A percentile compares a stretch with the other conserved stretches of the same genome.
These are phyloP conservation scores for Sphyrna mokarran DNA, from an alignment of 2,113 vertebrate species.

Conservation along the genomic window DNA sequence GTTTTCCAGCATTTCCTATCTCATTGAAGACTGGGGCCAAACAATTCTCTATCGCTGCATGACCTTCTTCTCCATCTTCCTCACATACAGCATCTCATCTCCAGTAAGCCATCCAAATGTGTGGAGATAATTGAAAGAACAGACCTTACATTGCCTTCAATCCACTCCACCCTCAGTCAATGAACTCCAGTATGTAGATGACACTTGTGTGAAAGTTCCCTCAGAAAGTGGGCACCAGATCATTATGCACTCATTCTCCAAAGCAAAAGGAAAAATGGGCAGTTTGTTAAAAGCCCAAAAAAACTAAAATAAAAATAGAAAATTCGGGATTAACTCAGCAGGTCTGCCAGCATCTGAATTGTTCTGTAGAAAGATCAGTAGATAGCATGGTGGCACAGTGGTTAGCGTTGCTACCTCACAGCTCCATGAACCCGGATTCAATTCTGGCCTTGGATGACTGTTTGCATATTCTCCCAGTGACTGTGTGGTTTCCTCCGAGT, in stretches of 20 bases:
- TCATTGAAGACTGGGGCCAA: background rate
- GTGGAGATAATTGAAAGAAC: too few species aligned
- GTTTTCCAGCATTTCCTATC: background rate
- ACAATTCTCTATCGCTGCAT: background rate
- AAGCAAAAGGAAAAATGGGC: background rate
- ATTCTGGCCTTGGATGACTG: too few species aligned
- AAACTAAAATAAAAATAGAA: background rate
- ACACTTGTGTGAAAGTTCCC: background rate
- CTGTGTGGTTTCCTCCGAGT: too few species aligned
- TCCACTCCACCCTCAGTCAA: background rate
- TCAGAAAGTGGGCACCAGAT: background rate
- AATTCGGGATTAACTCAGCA: too few species aligned
- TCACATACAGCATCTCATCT: background rate
- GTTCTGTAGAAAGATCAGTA: too few species aligned
- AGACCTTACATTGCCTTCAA: background rate
- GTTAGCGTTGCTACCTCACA: too few species aligned
- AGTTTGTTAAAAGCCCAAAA: background rate
- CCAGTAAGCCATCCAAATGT: background rate
- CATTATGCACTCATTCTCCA: background rate
- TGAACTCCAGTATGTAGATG: background rate
- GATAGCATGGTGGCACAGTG: too few species aligned
- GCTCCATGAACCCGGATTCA: too few species aligned
- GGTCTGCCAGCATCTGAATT: too few species aligned
- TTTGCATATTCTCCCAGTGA: too few species aligned
- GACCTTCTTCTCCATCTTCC: background rate